These are phyloP conservation scores for Botrylloides violaceus DNA, from an alignment of 23 tunicate species.

Conservation along the genomic window DNA sequence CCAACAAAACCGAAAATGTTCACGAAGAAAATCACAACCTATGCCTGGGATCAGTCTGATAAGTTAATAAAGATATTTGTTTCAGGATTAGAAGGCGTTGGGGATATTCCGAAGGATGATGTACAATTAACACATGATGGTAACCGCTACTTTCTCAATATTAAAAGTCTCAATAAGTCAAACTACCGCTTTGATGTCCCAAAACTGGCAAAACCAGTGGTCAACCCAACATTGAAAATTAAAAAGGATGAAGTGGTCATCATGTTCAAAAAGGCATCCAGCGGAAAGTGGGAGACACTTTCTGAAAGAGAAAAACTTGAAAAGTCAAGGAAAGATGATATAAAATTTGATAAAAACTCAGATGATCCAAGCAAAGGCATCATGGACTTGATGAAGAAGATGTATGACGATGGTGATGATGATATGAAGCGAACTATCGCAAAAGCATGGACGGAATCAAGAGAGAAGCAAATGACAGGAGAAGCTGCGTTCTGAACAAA, in stretches of 20 bases:
- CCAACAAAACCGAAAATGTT: constrained; percentile 25
- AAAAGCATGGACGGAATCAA: constrained; percentile 95
- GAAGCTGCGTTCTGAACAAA: no score
- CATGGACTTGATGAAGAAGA: constrained; percentile 94
- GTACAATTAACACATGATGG: constrained; percentile 26
- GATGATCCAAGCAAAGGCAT: constrained; percentile 79
- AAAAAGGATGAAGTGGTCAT: constrained; percentile 62
- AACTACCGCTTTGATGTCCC: constrained; percentile 62
- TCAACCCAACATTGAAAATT: constrained; percentile 30
- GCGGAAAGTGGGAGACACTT: constrained; percentile 51
- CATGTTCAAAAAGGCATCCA: constrained; percentile 44
- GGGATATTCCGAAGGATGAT: constrained; percentile 19
- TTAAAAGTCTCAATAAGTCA: constrained; percentile 49
- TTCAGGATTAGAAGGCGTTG: constrained; percentile 32
- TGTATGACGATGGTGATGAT: constrained; percentile 95
- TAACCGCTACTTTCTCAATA: constrained; percentile 16
- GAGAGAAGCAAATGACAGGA: constrained; percentile 43
- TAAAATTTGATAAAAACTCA: constrained; percentile 38
- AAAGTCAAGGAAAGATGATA: constrained; percentile 37
- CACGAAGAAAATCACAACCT: constrained; percentile 56
- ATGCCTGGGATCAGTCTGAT: constrained; percentile 92
- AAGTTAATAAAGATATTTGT: constrained; percentile 76
- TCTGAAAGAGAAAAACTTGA: constrained; percentile 58
- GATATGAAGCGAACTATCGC: constrained; percentile 90
- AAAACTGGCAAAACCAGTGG: constrained; percentile 34